A percentile compares a stretch with the other conserved stretches of the same genome.
These are phyloP conservation scores for Atherix ibis DNA, from an alignment of 2,888 invertebrate genomes.

Conservation along the genomic window DNA sequence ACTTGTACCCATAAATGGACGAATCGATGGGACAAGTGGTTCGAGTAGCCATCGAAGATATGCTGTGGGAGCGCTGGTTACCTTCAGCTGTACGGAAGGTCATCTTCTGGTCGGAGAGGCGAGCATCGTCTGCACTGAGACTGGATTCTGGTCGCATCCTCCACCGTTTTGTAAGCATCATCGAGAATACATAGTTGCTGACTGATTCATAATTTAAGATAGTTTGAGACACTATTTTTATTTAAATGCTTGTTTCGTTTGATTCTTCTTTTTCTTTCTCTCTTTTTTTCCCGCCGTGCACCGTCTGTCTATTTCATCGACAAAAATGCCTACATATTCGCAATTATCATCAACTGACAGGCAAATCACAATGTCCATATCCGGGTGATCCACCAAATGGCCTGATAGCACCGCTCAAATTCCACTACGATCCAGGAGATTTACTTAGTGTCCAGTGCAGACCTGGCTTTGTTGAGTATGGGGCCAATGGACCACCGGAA, in stretches of 20 bases:
- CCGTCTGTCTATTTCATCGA: no score
- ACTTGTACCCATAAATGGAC: conserved; percentile 53
- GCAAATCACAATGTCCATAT: conserved; percentile 56
- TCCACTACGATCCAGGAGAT: conserved; percentile 58
- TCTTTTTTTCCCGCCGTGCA: no score
- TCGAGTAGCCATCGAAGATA: conserved; percentile 40
- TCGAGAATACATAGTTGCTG: neutral
- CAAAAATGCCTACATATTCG: no score
- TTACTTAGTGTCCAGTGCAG: conserved; percentile 52
- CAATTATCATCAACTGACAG: conserved; percentile 34
- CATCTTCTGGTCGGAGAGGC: conserved; percentile 52
- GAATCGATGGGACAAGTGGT: conserved; percentile 32
- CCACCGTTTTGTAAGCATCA: conserved; percentile 55
- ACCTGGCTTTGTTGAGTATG: conserved; percentile 42
- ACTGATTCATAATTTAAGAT: neutral
- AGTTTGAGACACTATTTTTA: no score
- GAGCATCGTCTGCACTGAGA: conserved; percentile 73
- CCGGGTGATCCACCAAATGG: conserved; percentile 58
- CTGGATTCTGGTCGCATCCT: conserved; percentile 76
- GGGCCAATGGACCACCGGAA: conserved; percentile 37
- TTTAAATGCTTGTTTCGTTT: no score
- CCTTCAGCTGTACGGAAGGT: conserved; percentile 55
- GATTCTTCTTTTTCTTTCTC: no score
- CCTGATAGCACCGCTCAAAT: conserved; percentile 51
- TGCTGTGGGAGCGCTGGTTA: conserved; percentile 65